Conservation (phyloP, 1,140 invertebrate species). For the Zaprionus kolodkinae region DNA sequence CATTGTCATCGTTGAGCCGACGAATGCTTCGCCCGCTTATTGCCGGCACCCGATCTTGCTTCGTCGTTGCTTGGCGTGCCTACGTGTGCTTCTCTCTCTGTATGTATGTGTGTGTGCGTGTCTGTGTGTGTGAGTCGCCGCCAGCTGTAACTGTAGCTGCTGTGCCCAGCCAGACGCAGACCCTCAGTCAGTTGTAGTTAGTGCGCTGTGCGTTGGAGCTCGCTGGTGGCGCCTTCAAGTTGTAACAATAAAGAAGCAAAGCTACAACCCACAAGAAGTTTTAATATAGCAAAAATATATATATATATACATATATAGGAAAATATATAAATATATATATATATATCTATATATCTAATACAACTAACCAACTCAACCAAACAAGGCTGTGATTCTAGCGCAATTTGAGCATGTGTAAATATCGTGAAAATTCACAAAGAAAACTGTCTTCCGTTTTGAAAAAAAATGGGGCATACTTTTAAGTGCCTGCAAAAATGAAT, state of each 20-base stretch:
- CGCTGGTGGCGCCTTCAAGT: constrained; percentile 48
- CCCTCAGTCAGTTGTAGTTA: constrained; percentile 73
- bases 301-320: constrained; percentile 21
- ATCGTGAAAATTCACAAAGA: constrained; percentile 8
- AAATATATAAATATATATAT: constrained; percentile 16
- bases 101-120: constrained; percentile 14
- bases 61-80: constrained; percentile 60
- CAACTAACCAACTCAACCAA: constrained; percentile 15
- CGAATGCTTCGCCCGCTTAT: constrained; percentile 48
- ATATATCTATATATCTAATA: constrained; percentile 21
- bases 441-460: constrained; percentile 2
- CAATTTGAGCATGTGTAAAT: constrained; percentile 54
- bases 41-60: constrained; percentile 74
- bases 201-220: constrained; percentile 68
- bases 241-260: constrained; percentile 11
- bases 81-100: background rate
- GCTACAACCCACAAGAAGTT: constrained; percentile 13
- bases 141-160: constrained; percentile 50
- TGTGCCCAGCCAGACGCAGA: constrained; percentile 42
- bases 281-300: constrained; percentile 34
- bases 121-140: constrained; percentile 12
- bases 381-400: constrained; percentile 52
- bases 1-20: constrained; percentile 66
- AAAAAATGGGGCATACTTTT: background rate
- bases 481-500: background rate